Base-by-base conservation (phyloP, 1,140 invertebrate species). In the Planococcus citri region DNA sequence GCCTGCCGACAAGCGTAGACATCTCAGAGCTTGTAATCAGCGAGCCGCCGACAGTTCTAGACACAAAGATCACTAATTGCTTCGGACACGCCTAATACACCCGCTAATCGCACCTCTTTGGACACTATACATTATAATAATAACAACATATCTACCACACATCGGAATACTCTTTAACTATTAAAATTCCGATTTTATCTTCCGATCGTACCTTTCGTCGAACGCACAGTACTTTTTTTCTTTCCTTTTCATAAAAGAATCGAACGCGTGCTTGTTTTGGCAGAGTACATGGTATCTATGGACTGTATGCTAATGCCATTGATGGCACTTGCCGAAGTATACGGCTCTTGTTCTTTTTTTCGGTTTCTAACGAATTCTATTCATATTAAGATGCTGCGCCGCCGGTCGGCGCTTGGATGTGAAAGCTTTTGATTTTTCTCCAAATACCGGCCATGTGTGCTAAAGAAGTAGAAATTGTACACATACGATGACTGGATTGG, bases 21-120 rank as follows among this genome's bases (percentile, higher is more conserved):
- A 25, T 64, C 10, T 64, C 60, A 64, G 25, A 64, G 60, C 60
- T 64, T 64, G 60, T 64, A 64, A 64, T 64, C 60, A 64, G 60
- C 60, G 60, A 64, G 60, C 60, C 60, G 60, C 60, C 60, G 60
- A 64, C 60, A 64, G 60, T 64, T 64, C 60, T 24, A 64, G 60
- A 64, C 60, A 64, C 60, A 64, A 64, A 64, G 60, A 64, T 64
- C 60, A 64, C 60, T 64, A 64, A 64, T 64, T 64, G 60, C 60
- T 64, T 64, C 60, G 25, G 60, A 64, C 60, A 64, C 60, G 60
- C 60, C 60, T 64, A 64, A 64, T 64, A 64, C 60, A 64, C 60
- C 60, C 60, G 60, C 60, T 64, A 64, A 64, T 64, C 60, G 60
- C 60, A 64, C 60, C 60, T 64, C 60, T 64, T 64, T 64, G 60